Percentiles rank a stretch among this genome's conserved stretches.
These are phyloP conservation scores for Eristalis pertinax DNA, from an alignment of 2,888 invertebrate species.

Conservation along the genomic window DNA sequence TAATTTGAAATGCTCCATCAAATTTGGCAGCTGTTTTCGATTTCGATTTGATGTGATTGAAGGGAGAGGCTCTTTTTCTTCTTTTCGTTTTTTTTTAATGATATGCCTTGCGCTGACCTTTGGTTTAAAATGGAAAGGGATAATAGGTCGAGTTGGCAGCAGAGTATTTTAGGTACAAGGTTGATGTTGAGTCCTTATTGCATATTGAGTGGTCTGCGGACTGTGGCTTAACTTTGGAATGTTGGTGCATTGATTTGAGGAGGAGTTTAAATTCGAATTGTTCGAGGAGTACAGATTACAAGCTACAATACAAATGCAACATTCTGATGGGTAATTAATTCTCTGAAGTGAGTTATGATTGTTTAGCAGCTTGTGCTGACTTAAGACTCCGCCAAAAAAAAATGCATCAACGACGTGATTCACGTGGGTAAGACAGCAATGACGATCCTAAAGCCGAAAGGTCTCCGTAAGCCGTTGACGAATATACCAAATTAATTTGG, in stretches of 20 bases:
- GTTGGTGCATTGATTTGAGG: neutral
- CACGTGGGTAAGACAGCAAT: too few relatives aligned
- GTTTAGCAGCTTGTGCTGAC: too few relatives aligned
- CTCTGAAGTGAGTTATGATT: too few relatives aligned
- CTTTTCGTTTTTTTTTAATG: neutral
- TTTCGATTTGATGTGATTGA: slow-evolving; percentile 4
- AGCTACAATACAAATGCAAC: too few relatives aligned
- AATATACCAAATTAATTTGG: too few relatives aligned
- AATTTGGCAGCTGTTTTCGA: slow-evolving; percentile 42
- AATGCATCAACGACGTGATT: too few relatives aligned
- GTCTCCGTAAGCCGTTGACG: too few relatives aligned
- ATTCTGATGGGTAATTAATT: too few relatives aligned
- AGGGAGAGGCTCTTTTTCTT: neutral
- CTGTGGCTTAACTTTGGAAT: neutral
- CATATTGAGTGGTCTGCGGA: neutral
- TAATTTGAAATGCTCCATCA: slow-evolving; percentile 51
- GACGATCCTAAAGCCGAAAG: too few relatives aligned
- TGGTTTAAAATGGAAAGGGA: neutral
- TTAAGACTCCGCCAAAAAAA: too few relatives aligned
- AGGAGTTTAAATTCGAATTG: too few relatives aligned
- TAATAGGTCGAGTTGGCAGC: neutral
- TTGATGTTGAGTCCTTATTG: neutral
- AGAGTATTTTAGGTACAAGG: neutral
- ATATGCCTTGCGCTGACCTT: slow-evolving; percentile 12
- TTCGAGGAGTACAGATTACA: too few relatives aligned